Evolutionary conservation across 2,888 invertebrate genomes (phyloP).

Genomic region (Salpingus planirostris): DNA sequence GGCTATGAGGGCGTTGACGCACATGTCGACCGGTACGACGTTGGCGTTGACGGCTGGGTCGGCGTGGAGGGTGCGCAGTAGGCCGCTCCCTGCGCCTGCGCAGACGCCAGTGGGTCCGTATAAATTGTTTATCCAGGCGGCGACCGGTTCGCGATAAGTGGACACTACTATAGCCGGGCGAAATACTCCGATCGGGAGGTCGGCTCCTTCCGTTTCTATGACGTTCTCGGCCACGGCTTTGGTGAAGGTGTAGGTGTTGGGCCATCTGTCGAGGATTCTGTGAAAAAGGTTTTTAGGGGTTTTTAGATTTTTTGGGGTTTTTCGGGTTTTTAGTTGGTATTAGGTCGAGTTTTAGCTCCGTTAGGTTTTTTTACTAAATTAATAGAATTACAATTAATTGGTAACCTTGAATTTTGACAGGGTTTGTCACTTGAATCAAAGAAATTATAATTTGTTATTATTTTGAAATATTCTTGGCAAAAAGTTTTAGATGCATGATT

Average conservation of each 20-base stretch:
- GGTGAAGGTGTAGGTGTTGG: slow-evolving; percentile 87
- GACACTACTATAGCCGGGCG: slow-evolving; percentile 74
- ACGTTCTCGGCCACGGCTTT: slow-evolving; percentile 82
- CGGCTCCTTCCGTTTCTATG: slow-evolving; percentile 54
- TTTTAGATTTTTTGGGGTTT: too few relatives aligned
- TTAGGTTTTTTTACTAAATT: too few relatives aligned
- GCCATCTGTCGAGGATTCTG: slow-evolving; percentile 62
- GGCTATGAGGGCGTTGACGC: slow-evolving; percentile 73
- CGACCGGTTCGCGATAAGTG: slow-evolving; percentile 63
- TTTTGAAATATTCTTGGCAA: too few relatives aligned
- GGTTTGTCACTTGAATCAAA: too few relatives aligned
- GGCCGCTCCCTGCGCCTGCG: slow-evolving; percentile 68
- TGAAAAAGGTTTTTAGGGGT: too few relatives aligned
- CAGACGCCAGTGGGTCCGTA: slow-evolving; percentile 78
- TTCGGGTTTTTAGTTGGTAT: too few relatives aligned
- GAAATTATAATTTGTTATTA: too few relatives aligned
- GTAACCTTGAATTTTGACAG: too few relatives aligned
- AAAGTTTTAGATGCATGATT: too few relatives aligned
- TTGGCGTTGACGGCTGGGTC: slow-evolving; percentile 62
- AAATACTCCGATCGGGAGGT: slow-evolving; percentile 73
- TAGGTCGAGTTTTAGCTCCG: too few relatives aligned
- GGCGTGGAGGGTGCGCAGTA: slow-evolving; percentile 64
- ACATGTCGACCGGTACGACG: slow-evolving; percentile 67
- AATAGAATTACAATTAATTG: too few relatives aligned
- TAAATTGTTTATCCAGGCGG: slow-evolving; percentile 86